Evolutionary conservation across 1,140 invertebrate species (phyloP).

Genomic region (Dinothrombium tinctorium): DNA sequence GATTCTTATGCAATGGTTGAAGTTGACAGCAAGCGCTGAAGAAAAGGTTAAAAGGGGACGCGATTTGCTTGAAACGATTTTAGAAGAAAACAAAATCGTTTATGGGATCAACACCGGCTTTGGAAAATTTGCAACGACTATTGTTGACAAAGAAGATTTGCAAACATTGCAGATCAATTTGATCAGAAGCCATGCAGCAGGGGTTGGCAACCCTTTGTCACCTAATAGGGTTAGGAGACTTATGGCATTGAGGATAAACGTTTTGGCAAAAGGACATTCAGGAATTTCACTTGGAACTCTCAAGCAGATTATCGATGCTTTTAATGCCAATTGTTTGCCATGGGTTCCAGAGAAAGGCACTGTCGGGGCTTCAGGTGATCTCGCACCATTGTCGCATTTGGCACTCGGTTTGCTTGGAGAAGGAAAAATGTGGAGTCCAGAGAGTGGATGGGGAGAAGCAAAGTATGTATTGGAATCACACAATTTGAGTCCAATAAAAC

Average conservation of each 20-base stretch:
- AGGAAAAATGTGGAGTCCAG: conserved; percentile 47
- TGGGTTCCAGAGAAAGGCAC: conserved; percentile 48
- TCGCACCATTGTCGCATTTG: conserved; percentile 42
- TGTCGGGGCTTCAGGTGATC: conserved; percentile 44
- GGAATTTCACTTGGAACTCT: conserved; percentile 38
- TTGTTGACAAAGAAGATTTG: conserved; percentile 33
- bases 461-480: conserved; percentile 30
- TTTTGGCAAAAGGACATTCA: conserved; percentile 43
- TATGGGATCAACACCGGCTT: conserved; percentile 55
- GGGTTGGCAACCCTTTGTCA: conserved; percentile 37
- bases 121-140: conserved; percentile 40
- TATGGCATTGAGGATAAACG: conserved; percentile 42
- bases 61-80: conserved; percentile 32
- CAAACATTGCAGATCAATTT: conserved; percentile 40
- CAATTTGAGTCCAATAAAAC: conserved; percentile 30
- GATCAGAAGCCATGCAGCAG: conserved; percentile 41
- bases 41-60: conserved; percentile 29
- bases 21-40: conserved; percentile 31
- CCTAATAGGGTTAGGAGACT: conserved; percentile 39
- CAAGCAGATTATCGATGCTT: conserved; percentile 36
- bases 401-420: conserved; percentile 45
- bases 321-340: conserved; percentile 44
- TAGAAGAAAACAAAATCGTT: conserved; percentile 36
- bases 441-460: conserved; percentile 43
- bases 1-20: conserved; percentile 1